A percentile compares a stretch with the other conserved stretches of the same genome.
These are phyloP conservation scores for Pluvianellus socialis DNA, from an alignment of 2,113 vertebrate species.

Conservation along the genomic window DNA sequence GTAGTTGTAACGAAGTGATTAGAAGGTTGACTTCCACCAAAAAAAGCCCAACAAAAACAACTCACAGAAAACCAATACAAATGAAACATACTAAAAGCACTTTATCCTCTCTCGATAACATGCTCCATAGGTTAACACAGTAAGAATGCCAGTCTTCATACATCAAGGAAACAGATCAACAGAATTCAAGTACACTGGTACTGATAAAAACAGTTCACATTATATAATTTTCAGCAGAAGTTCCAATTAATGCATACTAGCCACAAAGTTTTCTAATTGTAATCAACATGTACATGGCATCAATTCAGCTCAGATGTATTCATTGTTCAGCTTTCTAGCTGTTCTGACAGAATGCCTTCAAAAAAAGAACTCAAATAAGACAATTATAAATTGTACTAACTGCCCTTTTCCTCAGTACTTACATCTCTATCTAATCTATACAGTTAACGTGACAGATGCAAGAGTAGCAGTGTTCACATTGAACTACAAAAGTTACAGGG, in stretches of 20 bases:
- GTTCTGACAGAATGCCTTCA: background rate
- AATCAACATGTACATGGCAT: background rate
- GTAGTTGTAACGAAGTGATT: background rate
- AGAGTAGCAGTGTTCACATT: background rate
- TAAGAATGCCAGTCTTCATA: background rate
- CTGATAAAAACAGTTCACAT: background rate
- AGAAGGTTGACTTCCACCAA: background rate
- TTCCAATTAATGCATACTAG: background rate
- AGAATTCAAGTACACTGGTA: background rate
- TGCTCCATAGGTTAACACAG: background rate
- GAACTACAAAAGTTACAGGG: background rate
- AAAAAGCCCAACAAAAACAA: background rate
- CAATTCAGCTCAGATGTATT: background rate
- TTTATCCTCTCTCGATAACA: background rate
- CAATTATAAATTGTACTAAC: background rate
- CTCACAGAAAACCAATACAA: background rate
- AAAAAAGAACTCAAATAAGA: conserved; percentile 10
- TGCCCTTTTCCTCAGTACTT: background rate
- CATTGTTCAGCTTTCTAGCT: background rate
- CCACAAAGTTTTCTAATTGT: conserved; percentile 14
- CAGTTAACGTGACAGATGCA: background rate
- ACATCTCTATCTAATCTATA: background rate
- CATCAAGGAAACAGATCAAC: background rate
- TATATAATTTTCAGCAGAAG: background rate
- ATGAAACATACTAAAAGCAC: background rate